Evolutionary conservation across 2,797 vertebrate species (phyloP).

Genomic region (Crocodylus rhombifer): DNA sequence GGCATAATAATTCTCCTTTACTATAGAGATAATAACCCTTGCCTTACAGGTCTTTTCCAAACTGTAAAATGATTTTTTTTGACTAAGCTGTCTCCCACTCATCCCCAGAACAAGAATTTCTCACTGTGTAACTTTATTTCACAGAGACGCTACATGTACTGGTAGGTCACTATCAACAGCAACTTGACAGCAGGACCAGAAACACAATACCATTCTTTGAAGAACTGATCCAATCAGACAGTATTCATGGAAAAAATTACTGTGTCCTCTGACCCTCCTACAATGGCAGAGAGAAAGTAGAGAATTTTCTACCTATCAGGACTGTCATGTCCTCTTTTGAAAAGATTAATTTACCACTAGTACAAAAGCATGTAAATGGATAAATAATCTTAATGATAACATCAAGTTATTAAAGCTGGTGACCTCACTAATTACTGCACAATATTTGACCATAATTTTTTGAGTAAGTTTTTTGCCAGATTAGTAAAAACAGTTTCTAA

Average conservation of each 20-base stretch:
- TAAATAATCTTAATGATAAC: neutral
- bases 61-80: neutral
- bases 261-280: neutral
- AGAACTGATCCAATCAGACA: neutral
- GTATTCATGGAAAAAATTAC: neutral
- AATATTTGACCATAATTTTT: neutral
- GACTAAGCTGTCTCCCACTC: neutral
- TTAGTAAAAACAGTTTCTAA: neutral
- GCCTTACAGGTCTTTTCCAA: neutral
- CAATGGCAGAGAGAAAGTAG: neutral
- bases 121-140: neutral
- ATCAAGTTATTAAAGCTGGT: neutral
- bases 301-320: neutral
- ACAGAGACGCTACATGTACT: neutral
- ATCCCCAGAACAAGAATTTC: neutral
- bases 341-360: neutral
- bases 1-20: neutral
- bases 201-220: neutral
- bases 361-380: neutral
- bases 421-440: neutral
- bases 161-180: neutral
- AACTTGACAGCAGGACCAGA: neutral
- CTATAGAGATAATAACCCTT: neutral
- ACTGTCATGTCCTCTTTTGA: neutral
- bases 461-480: neutral